These are phyloP conservation scores for Bungarus multicinctus DNA, from an alignment of 2,113 vertebrate genomes.

Conservation along the genomic window DNA sequence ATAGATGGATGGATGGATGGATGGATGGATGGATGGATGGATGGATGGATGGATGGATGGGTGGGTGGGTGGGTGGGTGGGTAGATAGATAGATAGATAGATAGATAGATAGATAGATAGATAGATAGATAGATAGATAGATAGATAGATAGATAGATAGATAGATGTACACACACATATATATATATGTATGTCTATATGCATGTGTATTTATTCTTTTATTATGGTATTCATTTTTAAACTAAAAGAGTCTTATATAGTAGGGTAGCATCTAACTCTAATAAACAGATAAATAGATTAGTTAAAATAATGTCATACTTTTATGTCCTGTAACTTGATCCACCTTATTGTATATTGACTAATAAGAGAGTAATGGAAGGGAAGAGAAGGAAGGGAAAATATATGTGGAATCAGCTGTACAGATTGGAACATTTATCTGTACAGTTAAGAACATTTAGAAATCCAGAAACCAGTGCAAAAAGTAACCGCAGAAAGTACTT, in stretches of 20 bases:
- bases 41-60: no score
- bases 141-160: no score
- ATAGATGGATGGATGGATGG: no score
- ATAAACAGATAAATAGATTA: neutral
- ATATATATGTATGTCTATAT: neutral
- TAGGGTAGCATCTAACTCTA: neutral
- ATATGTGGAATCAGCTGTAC: no score
- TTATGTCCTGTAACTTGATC: neutral
- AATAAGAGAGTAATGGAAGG: neutral
- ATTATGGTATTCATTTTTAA: neutral
- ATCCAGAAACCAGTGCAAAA: neutral
- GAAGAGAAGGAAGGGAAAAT: neutral
- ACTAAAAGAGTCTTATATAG: neutral
- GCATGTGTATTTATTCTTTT: neutral
- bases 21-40: no score
- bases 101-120: no score
- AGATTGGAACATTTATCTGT: no score
- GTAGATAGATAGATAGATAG: neutral
- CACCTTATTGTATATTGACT: neutral
- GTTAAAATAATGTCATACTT: neutral
- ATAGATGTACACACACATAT: neutral
- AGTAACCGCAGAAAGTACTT: neutral
- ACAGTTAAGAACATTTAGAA: neutral
- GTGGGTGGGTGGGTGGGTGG: no score
- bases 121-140: no score